These are phyloP conservation scores for Indicator maculatus DNA, from an alignment of 2,113 vertebrate genomes.

Conservation along the genomic window DNA sequence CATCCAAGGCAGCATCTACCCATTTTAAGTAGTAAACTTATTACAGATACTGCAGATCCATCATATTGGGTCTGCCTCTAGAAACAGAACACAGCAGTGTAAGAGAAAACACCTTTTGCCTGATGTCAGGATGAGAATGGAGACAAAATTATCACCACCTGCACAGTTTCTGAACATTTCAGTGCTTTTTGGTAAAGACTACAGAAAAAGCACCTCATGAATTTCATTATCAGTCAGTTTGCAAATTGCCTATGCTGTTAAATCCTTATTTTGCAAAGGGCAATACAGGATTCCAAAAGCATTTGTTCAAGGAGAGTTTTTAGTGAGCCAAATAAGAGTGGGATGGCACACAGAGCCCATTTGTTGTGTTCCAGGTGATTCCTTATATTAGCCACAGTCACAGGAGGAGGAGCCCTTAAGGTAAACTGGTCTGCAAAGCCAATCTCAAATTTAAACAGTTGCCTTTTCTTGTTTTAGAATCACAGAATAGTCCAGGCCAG, in stretches of 20 bases:
- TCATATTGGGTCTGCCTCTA: background rate
- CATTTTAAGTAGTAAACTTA: background rate
- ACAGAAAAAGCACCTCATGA: background rate
- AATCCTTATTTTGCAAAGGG: background rate
- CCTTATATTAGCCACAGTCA: background rate
- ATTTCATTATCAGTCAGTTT: background rate
- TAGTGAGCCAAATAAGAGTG: background rate
- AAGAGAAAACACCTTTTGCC: background rate
- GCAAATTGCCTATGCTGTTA: background rate
- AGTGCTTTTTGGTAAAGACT: background rate
- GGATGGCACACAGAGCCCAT: background rate
- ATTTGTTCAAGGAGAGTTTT: background rate
- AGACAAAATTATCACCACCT: background rate
- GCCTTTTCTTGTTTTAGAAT: background rate
- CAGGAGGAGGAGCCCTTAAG: background rate
- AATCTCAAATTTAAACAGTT: rapidly evolving
- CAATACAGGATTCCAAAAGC: background rate
- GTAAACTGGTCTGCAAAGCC: background rate
- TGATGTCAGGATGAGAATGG: background rate
- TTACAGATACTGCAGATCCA: background rate
- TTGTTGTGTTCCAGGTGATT: rapidly evolving
- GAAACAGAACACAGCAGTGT: background rate
- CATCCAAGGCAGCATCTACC: background rate
- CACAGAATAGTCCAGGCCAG: no score
- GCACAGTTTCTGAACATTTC: background rate